These are phyloP conservation scores for Linnaemya tessellans DNA, from an alignment of 2,888 invertebrate genomes.

Conservation along the genomic window DNA sequence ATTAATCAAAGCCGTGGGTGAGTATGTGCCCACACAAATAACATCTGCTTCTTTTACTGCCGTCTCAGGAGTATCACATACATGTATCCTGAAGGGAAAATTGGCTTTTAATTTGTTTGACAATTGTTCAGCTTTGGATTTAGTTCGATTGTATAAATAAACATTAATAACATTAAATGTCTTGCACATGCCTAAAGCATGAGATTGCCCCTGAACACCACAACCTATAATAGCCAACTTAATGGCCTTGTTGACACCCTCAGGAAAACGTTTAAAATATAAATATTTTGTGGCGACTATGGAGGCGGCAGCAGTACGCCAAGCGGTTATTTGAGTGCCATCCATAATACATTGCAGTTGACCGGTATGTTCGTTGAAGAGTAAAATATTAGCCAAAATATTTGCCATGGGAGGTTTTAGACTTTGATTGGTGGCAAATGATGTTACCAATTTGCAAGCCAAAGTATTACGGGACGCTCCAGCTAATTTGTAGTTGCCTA, in stretches of 20 bases:
- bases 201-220: constrained; percentile 84
- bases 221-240: constrained; percentile 84
- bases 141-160: constrained; percentile 85
- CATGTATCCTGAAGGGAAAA: constrained; percentile 51
- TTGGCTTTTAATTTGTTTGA: constrained; percentile 77
- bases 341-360: constrained; percentile 83
- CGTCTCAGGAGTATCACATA: constrained; percentile 79
- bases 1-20: constrained; percentile 84
- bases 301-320: constrained; percentile 86
- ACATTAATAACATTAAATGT: constrained; percentile 84
- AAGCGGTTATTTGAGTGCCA: constrained; percentile 85
- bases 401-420: constrained; percentile 81
- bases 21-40: constrained; percentile 86
- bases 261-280: constrained; percentile 78
- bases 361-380: constrained; percentile 83
- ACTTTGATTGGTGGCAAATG: constrained; percentile 81
- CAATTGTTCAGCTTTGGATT: constrained; percentile 79
- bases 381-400: constrained; percentile 83
- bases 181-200: constrained; percentile 84
- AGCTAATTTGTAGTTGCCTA: constrained; percentile 80
- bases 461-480: constrained; percentile 76
- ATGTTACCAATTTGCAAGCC: constrained; percentile 84
- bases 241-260: constrained; percentile 73
- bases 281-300: constrained; percentile 85
- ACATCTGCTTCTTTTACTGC: constrained; percentile 86